Evolutionary conservation across 2,888 invertebrate genomes (phyloP).

Genomic region (Anaspis maculata): DNA sequence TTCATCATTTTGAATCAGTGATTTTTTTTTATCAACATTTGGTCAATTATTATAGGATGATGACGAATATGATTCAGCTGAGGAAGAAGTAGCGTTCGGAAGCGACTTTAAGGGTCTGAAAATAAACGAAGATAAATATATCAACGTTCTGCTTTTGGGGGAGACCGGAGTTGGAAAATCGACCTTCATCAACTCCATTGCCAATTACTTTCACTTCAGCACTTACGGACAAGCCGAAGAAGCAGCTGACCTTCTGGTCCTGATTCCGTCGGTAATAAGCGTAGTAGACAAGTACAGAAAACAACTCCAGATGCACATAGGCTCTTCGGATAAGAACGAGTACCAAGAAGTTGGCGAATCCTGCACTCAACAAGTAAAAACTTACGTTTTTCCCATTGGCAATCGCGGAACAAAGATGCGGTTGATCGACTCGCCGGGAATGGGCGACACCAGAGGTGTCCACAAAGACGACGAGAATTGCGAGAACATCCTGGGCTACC

Average conservation of each 20-base stretch:
- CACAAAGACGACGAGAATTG: constrained; percentile 26
- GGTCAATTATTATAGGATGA: no score
- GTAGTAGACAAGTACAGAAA: constrained; percentile 24
- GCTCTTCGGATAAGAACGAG: constrained; percentile 26
- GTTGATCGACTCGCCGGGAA: constrained; percentile 35
- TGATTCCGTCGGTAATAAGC: constrained; percentile 29
- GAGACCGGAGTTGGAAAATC: constrained; percentile 37
- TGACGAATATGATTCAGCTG: no score
- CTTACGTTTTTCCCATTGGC: constrained; percentile 23
- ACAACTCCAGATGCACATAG: constrained; percentile 19
- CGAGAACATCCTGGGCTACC: constrained; percentile 29
- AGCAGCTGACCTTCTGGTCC: constrained; percentile 17
- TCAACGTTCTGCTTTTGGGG: constrained; percentile 34
- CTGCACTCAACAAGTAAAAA: constrained; percentile 23
- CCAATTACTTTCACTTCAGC: constrained; percentile 28
- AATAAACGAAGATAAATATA: constrained; percentile 5
- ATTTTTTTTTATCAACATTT: no score
- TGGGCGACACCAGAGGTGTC: constrained; percentile 28
- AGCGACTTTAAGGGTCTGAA: no score
- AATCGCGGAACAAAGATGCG: constrained; percentile 22
- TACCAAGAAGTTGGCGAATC: constrained; percentile 16
- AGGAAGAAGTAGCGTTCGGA: no score
- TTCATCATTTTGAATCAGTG: no score
- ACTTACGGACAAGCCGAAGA: constrained; percentile 23
- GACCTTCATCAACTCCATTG: constrained; percentile 35